Percentiles rank a stretch among this genome's conserved stretches.
Conservation (phyloP, 2,888 invertebrate genomes). For the Brenthis ino region DNA sequence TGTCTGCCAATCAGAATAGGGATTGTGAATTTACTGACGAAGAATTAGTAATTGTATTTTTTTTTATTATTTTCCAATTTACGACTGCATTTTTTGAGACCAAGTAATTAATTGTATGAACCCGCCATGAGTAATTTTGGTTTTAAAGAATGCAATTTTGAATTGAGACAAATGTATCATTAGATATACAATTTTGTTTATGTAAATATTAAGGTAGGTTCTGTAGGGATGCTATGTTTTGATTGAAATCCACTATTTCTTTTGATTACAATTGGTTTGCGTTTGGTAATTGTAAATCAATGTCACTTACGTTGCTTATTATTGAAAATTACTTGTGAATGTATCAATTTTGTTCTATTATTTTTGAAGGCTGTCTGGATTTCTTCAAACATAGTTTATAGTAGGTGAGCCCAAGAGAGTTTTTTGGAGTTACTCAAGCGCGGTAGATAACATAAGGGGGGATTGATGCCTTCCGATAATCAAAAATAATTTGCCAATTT, state of each 20-base stretch:
- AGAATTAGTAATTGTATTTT: not conserved
- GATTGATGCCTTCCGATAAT: too few relatives aligned
- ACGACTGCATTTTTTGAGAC: constrained; percentile 27
- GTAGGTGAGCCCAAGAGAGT: too few relatives aligned
- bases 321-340: not conserved
- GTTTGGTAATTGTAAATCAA: not conserved
- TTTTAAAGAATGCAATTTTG: constrained; percentile 27
- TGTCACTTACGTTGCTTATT: not conserved
- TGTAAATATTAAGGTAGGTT: constrained; percentile 38
- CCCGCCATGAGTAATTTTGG: constrained; percentile 1
- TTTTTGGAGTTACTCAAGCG: too few relatives aligned
- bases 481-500: too few relatives aligned
- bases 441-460: too few relatives aligned
- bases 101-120: not conserved
- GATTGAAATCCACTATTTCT: constrained; percentile 43
- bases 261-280: constrained; percentile 48
- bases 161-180: constrained; percentile 20
- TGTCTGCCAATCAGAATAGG: constrained; percentile 31
- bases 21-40: constrained; percentile 49
- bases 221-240: constrained; percentile 30
- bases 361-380: not conserved
- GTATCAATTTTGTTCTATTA: not conserved
- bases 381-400: not conserved
- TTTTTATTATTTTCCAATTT: constrained; percentile 11
- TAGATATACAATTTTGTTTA: constrained; percentile 31